Percentiles rank a stretch among this genome's conserved stretches.
Evolutionary conservation across 2,797 vertebrate genomes (phyloP).

Genomic region (Melopsittacus undulatus): DNA sequence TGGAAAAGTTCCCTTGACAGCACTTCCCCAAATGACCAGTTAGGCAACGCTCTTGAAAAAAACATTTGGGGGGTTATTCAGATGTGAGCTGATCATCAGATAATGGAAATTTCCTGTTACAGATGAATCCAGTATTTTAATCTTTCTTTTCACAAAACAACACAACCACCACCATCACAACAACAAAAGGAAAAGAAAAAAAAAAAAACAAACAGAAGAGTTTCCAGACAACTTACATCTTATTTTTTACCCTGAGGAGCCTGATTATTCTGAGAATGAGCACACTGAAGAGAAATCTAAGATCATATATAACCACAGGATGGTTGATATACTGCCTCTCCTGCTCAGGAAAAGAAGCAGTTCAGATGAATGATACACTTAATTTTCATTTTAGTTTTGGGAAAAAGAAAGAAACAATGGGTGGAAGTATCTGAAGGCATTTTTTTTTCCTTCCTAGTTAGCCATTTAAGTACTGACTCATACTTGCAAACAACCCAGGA

Average conservation of each 20-base stretch:
- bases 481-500: not conserved
- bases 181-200: not conserved
- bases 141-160: not conserved
- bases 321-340: not conserved
- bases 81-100: not conserved
- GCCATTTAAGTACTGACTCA: not conserved
- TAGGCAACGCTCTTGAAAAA: not conserved
- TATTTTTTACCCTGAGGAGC: not conserved
- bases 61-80: not conserved
- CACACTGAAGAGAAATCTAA: not conserved
- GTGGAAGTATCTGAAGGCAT: not conserved
- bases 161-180: not conserved
- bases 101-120: not conserved
- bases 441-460: not conserved
- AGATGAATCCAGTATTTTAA: not conserved
- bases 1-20: not conserved
- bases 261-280: not conserved
- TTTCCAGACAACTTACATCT: not conserved
- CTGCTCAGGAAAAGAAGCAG: not conserved
- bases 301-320: not conserved
- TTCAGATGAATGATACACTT: not conserved
- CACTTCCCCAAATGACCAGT: not conserved
- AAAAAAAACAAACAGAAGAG: not conserved
- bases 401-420: fast-evolving
- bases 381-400: not conserved